Evolutionary conservation across 2,888 invertebrate genomes (phyloP), one percentile per base, ranked within the genome.

Genomic region (Drosophila limbata): DNA sequence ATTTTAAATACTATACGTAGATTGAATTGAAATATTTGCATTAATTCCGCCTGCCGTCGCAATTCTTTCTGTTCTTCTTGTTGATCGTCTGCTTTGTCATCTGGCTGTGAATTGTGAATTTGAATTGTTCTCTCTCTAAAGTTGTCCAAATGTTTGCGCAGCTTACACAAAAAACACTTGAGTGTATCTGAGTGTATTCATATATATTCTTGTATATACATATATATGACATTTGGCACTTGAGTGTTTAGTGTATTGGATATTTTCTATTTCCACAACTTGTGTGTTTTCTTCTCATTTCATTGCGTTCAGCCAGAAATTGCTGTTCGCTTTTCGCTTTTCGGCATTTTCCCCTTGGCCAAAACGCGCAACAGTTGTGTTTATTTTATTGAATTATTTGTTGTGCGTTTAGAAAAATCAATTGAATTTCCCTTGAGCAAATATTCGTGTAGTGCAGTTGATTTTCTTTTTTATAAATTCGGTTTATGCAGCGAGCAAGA

Each of bases 211-310:
- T 11, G 11, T 37, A 37, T n/a, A 37, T n/a, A n/a, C 17, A 13
- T 28, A n/a, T 48, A 19, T 57, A n/a, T 28, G 44, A 53, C 63
- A 55, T 71, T 51, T 66, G 69, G 66, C 73, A 78, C 66, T 66
- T 21, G 40, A 28, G n/a, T 59, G 25, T 25, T 25, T 28, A 28
- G 31, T 47, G 59, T 64, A 68, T 53, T 74, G 61, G 55, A 56
- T 64, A 68, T 79, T 74, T 73, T 78, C 73, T 73, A 77, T 77
- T 77, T 78, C 69, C 77, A 77, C 78, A 78, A 63, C n/a, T n/a
- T n/a, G n/a, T n/a, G n/a, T n/a, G n/a, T 73, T 81, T 81, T 84
- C 37, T n/a, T 84, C 87, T 84, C 87, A 73, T 76, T 84, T 67
- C 60, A 62, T 63, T 68, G 74, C 73, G 66, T 65, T 82, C 60